Evolutionary conservation across 2,888 invertebrate species (phyloP), one percentile per base, ranked within the genome.

Genomic region (Cheilosia vulpina): DNA sequence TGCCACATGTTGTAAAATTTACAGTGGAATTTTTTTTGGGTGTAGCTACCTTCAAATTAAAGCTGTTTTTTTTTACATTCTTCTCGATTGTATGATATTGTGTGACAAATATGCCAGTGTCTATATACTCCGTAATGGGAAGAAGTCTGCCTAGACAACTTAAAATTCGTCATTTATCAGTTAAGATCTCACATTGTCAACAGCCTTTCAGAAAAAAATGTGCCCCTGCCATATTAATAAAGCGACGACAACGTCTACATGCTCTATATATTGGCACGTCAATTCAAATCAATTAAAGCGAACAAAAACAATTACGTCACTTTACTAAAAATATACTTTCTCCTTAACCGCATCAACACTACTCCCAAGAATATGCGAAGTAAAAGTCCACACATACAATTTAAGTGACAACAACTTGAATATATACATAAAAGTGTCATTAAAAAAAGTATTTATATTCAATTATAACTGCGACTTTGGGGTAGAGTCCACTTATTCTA

Each of bases 221-320:
- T 9, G 9, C 4, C n/a, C n/a, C n/a, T n/a, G n/a, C 6, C 45
- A 17, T n/a, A 17, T 17, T 6, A 45, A 45, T 45, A 45, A 45
- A 45, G 17, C 17, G 5, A 7, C 7, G 6, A 17, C 45, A n/a
- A 17, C 5, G 47, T n/a, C 47, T 47, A 9, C 47, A 47, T 17
- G 17, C 2, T 4, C 2, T 24, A 11, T 15, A 5, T 2, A 57
- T 57, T 69, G 7, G 7, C 17, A 47, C 9, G 52, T 57, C 57
- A 78, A 78, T 78, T 71, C 50, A 65, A 78, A 63, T 71, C 71
- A 78, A 78, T 78, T 65, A 63, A 69, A 69, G 21, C 27, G 15
- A 78, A 69, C 55, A 58, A 53, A 4, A 45, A 68, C 69, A 69
- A 55, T 77, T 77, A 63, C 78, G 78, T 78, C 63, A 78, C 15